These are phyloP conservation scores for Sebastiscus albofasciatus DNA, from an alignment of 2,797 vertebrate species.

Conservation along the genomic window DNA sequence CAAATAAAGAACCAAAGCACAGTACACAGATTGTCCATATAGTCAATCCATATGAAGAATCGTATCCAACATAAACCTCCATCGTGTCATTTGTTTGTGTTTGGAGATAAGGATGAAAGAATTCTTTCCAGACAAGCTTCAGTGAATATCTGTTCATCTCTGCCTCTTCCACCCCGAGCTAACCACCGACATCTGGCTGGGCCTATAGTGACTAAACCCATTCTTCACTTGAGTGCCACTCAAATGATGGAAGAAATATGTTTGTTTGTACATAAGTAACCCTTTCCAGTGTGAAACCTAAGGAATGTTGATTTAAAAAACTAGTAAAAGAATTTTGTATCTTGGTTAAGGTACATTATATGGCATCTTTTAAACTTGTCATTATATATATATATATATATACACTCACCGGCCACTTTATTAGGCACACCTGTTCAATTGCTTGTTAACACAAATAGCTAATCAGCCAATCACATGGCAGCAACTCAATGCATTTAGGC, in stretches of 20 bases:
- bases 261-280: background rate
- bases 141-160: slow-evolving; percentile 67
- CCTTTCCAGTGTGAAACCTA: background rate
- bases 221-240: slow-evolving; percentile 25
- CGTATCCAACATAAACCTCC: slow-evolving; percentile 10
- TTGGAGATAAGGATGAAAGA: slow-evolving; percentile 76
- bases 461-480: no score
- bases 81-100: slow-evolving; percentile 59
- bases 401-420: no score
- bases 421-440: no score
- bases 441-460: no score
- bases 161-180: slow-evolving; percentile 54
- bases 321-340: background rate
- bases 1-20: background rate
- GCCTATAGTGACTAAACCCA: slow-evolving; percentile 32
- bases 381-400: background rate
- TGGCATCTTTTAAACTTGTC: background rate
- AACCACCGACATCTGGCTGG: slow-evolving; percentile 73
- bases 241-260: slow-evolving; percentile 5
- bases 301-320: background rate
- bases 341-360: background rate
- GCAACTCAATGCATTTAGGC: no score
- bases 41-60: slow-evolving; percentile 41
- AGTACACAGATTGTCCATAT: slow-evolving; percentile 19
- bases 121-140: slow-evolving; percentile 51